phyloP scores from a whole-genome alignment of 2,888 invertebrate genomes.

The Synergus gifuensis region DNA sequence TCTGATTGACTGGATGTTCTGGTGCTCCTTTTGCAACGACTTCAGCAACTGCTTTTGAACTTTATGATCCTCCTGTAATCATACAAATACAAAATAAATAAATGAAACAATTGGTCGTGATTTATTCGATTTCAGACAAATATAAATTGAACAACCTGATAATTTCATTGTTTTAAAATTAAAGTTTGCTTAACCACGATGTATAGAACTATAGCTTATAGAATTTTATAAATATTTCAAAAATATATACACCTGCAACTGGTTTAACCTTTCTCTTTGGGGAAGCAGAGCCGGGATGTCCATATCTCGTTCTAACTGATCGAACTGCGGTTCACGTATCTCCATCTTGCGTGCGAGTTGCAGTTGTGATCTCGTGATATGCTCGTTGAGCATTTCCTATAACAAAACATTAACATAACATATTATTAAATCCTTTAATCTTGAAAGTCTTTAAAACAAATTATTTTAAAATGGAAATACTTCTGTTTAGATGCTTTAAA shows the following conservation, averaged over 20 bases:
- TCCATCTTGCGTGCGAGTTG: slow-evolving; percentile 69
- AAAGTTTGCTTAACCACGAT: neutral
- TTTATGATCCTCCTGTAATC: slow-evolving; percentile 71
- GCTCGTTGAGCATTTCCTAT: slow-evolving; percentile 65
- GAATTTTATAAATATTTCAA: neutral
- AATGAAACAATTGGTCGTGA: neutral
- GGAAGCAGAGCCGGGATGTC: slow-evolving; percentile 65
- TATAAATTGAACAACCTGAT: too few species aligned
- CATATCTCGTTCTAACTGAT: slow-evolving; percentile 68
- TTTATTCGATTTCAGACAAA: neutral
- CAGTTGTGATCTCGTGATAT: slow-evolving; percentile 66
- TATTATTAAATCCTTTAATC: neutral
- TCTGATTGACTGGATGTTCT: slow-evolving; percentile 68
- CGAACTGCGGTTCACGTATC: slow-evolving; percentile 69
- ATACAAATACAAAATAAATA: neutral
- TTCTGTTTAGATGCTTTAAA: too few species aligned
- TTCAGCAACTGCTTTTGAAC: slow-evolving; percentile 73
- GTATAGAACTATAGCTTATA: neutral
- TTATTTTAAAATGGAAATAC: neutral
- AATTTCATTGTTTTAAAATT: neutral
- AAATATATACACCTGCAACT: slow-evolving; percentile 63
- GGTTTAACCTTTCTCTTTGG: slow-evolving; percentile 65
- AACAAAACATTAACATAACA: slow-evolving; percentile 40
- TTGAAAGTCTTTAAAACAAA: neutral
- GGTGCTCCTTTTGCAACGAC: slow-evolving; percentile 74